phyloP scores from a whole-genome alignment of 2,888 invertebrate species.

The Toxonevra muliebris region DNA sequence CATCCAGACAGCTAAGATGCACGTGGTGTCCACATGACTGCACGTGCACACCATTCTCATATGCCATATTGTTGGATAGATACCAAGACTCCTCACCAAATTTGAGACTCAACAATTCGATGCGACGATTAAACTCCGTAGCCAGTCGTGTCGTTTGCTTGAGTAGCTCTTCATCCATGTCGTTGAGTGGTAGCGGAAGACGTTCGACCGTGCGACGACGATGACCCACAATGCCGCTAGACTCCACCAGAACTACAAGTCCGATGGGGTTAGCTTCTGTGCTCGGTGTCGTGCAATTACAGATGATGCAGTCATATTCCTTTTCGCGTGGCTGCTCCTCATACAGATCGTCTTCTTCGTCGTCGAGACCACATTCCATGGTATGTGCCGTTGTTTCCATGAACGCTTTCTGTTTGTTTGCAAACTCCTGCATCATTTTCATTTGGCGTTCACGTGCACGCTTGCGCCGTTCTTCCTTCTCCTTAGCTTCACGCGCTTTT shows the following conservation, averaged over 20 bases:
- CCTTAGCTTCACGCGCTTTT: slow-evolving; percentile 70
- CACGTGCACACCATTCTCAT: slow-evolving; percentile 92
- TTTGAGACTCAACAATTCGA: slow-evolving; percentile 78
- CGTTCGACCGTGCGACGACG: slow-evolving; percentile 66
- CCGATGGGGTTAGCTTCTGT: slow-evolving; percentile 87
- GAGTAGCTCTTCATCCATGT: slow-evolving; percentile 71
- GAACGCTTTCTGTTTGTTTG: slow-evolving; percentile 88
- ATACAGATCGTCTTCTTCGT: slow-evolving; percentile 71
- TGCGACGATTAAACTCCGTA: slow-evolving; percentile 78
- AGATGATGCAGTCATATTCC: slow-evolving; percentile 95
- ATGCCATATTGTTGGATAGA: slow-evolving; percentile 80
- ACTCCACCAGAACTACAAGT: slow-evolving; percentile 83
- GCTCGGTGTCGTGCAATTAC: slow-evolving; percentile 88
- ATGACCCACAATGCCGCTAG: slow-evolving; percentile 89
- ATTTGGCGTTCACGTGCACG: slow-evolving; percentile 89
- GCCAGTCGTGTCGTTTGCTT: slow-evolving; percentile 74
- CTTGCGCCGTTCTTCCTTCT: slow-evolving; percentile 84
- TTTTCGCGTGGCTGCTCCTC: slow-evolving; percentile 71
- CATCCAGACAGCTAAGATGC: slow-evolving; percentile 92
- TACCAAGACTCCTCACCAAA: slow-evolving; percentile 86
- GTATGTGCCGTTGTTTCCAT: slow-evolving; percentile 81
- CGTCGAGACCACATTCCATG: slow-evolving; percentile 65
- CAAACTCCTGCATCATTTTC: slow-evolving; percentile 93
- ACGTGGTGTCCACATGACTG: slow-evolving; percentile 97
- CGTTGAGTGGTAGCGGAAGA: slow-evolving; percentile 70